Conservation (phyloP, 2,797 vertebrate genomes). For the Falco novaeseelandiae region DNA sequence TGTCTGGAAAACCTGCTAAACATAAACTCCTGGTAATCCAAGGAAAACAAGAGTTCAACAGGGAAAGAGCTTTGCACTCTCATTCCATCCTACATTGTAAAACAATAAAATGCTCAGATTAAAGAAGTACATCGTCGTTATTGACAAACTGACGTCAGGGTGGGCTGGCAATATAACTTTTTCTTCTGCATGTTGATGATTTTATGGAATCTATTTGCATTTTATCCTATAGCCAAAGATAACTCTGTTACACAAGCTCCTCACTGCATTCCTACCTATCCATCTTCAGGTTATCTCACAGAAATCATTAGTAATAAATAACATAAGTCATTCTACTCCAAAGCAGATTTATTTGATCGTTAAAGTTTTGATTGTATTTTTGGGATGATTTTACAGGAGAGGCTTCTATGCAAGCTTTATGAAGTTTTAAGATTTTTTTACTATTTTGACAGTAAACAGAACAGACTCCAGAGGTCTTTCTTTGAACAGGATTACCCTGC, state of each 20-base stretch:
- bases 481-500: background rate
- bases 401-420: background rate
- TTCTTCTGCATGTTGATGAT: background rate
- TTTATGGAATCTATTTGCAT: background rate
- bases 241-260: background rate
- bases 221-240: background rate
- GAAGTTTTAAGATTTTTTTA: background rate
- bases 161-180: background rate
- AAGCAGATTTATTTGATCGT: background rate
- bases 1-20: constrained; percentile 44
- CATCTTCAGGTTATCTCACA: background rate
- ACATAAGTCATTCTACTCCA: background rate
- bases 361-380: background rate
- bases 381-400: background rate
- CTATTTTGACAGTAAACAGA: background rate
- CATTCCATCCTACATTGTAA: background rate
- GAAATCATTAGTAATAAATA: background rate
- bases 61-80: constrained; percentile 5
- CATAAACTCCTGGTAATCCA: constrained; percentile 50
- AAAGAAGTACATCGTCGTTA: background rate
- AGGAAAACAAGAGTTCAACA: constrained; percentile 36
- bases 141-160: background rate
- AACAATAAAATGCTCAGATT: background rate
- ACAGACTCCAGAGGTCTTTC: background rate
- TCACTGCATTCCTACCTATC: background rate